Conservation (phyloP, 2,113 vertebrate species). For the Pithys albifrons region DNA sequence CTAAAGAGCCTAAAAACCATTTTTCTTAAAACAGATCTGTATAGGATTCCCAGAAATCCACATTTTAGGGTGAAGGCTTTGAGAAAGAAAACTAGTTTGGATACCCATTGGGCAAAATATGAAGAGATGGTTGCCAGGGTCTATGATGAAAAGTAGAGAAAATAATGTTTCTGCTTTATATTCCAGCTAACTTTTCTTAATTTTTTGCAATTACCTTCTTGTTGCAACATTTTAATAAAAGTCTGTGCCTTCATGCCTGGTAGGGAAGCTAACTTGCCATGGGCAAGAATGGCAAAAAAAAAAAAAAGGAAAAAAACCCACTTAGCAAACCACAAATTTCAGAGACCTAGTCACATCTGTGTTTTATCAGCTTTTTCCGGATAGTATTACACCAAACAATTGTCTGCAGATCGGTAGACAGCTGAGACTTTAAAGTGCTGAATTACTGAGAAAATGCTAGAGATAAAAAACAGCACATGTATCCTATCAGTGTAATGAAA, state of each 20-base stretch:
- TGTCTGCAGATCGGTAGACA: conserved; percentile 95
- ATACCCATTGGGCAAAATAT: background rate
- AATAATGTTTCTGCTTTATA: conserved; percentile 32
- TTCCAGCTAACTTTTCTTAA: conserved; percentile 60
- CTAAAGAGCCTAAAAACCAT: background rate
- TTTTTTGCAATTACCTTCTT: conserved; percentile 72
- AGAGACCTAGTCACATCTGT: conserved; percentile 95
- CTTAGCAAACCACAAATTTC: conserved; percentile 97
- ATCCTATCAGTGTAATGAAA: conserved; percentile 88
- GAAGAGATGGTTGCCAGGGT: background rate
- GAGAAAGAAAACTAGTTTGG: conserved; percentile 16
- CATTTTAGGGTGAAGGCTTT: background rate
- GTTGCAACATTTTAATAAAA: conserved; percentile 75
- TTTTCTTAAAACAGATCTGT: background rate
- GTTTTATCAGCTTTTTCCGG: conserved; percentile 97
- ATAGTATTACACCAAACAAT: conserved; percentile 96
- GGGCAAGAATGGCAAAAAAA: conserved; percentile 72
- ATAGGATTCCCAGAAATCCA: background rate
- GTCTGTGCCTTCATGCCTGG: conserved; percentile 66
- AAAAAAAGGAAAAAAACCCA: background rate
- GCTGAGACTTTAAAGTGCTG: conserved; percentile 92
- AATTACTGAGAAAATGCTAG: conserved; percentile 93
- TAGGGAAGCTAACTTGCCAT: conserved; percentile 79
- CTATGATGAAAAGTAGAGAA: background rate
- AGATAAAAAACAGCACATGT: conserved; percentile 86